Percentiles rank a stretch among this genome's conserved stretches.
Evolutionary conservation across 2,797 vertebrate species (phyloP).

Genomic region (Cetoscarus ocellatus): DNA sequence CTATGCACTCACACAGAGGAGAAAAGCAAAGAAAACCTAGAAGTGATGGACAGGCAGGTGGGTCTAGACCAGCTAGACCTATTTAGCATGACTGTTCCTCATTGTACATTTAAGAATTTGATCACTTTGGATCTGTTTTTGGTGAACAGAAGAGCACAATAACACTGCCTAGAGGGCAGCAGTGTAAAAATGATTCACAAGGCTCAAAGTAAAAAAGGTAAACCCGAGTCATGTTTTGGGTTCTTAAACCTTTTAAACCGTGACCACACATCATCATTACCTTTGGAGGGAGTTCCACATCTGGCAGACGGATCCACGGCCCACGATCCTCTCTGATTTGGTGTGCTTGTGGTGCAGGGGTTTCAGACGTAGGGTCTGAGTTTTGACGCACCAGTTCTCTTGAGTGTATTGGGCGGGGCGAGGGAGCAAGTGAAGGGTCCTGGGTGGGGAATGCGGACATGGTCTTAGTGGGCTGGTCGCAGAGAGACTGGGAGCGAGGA

Average conservation of each 20-base stretch:
- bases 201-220: not conserved
- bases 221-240: not conserved
- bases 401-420: constrained; percentile 85
- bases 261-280: constrained; percentile 48
- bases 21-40: too few relatives aligned
- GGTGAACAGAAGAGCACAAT: too few relatives aligned
- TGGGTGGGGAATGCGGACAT: constrained; percentile 94
- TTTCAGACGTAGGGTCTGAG: constrained; percentile 95
- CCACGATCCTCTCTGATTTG: constrained; percentile 85
- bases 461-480: constrained; percentile 94
- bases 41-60: too few relatives aligned
- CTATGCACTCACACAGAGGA: too few relatives aligned
- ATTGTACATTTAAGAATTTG: too few relatives aligned
- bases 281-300: constrained; percentile 89
- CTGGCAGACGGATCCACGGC: constrained; percentile 91
- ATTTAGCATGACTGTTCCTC: too few relatives aligned
- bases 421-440: constrained; percentile 87
- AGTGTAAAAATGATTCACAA: too few relatives aligned
- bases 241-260: not conserved
- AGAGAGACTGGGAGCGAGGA: constrained; percentile 94
- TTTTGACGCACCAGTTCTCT: constrained; percentile 92
- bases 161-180: too few relatives aligned
- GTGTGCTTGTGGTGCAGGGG: constrained; percentile 82
- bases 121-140: too few relatives aligned
- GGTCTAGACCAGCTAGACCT: too few relatives aligned